Percentiles rank a stretch among this genome's conserved stretches.
phyloP scores from a whole-genome alignment of 1,140 invertebrate species.

The Melanaphis sacchari region DNA sequence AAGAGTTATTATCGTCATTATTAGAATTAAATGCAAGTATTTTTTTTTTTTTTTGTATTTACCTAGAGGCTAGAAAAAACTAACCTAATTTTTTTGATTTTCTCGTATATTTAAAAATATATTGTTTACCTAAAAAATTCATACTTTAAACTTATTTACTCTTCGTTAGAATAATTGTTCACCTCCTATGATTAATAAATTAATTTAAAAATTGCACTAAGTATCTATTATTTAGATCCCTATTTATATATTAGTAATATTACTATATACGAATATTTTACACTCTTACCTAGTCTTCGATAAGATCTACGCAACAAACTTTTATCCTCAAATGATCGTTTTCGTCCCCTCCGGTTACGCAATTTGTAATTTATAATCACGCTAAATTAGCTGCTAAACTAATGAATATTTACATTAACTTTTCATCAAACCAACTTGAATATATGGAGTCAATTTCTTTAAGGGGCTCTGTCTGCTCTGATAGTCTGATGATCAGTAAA shows the following conservation, averaged over 20 bases:
- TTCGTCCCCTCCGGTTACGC: not conserved
- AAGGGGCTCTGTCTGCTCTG: no score
- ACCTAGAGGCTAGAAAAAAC: not conserved
- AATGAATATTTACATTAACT: not conserved
- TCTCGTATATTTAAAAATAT: not conserved
- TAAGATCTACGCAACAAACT: not conserved
- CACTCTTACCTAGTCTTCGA: not conserved
- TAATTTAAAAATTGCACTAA: no score
- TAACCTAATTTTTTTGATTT: not conserved
- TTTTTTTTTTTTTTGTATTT: not conserved
- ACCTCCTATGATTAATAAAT: no score
- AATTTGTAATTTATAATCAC: not conserved
- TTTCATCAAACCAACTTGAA: not conserved
- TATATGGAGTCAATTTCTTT: not conserved
- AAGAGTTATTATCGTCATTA: conserved; percentile 29
- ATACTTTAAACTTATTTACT: no score
- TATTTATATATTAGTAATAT: no score
- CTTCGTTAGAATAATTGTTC: no score
- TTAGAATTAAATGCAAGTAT: conserved; percentile 46
- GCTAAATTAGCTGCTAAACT: not conserved
- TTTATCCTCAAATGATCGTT: not conserved
- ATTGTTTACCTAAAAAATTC: not conserved
- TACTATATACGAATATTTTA: not conserved
- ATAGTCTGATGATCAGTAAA: no score
- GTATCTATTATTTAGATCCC: no score